phyloP scores from a whole-genome alignment of 2,113 vertebrate genomes.

The Paradoxurus hermaphroditus region DNA sequence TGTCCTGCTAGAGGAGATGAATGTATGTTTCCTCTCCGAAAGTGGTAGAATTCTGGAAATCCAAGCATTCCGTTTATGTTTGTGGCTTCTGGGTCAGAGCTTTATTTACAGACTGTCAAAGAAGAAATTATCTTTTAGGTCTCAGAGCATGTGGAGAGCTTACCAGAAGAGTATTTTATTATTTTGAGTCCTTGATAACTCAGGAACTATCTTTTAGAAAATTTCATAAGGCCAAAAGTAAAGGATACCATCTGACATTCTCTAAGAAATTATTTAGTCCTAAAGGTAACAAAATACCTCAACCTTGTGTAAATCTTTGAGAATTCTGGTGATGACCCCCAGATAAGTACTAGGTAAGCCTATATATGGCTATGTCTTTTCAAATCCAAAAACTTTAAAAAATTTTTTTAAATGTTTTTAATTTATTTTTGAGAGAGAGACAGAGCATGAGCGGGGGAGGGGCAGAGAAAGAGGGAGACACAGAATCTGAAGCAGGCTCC shows the following conservation, averaged over 20 bases:
- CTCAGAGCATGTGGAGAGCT: background rate
- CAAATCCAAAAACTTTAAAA: background rate
- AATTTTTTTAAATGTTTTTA: too few species aligned
- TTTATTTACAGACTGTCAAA: background rate
- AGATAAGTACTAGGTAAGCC: background rate
- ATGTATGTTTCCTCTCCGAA: background rate
- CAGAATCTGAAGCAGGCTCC: too few species aligned
- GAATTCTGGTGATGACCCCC: background rate
- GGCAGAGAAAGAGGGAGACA: too few species aligned
- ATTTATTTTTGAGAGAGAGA: too few species aligned
- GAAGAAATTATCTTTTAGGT: background rate
- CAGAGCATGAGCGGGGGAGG: too few species aligned
- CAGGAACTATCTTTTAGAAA: background rate
- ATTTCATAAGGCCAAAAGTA: background rate
- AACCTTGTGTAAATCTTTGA: background rate
- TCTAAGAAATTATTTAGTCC: background rate
- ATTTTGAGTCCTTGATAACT: background rate
- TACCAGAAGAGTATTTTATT: background rate
- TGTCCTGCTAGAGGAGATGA: background rate
- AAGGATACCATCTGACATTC: background rate
- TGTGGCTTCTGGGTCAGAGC: background rate
- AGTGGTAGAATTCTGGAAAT: background rate
- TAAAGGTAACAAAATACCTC: background rate
- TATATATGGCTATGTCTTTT: background rate
- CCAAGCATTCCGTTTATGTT: background rate